A percentile compares a stretch with the other conserved stretches of the same genome.
phyloP scores from a whole-genome alignment of 2,888 invertebrate species.

The Epirrhoe alternata region DNA sequence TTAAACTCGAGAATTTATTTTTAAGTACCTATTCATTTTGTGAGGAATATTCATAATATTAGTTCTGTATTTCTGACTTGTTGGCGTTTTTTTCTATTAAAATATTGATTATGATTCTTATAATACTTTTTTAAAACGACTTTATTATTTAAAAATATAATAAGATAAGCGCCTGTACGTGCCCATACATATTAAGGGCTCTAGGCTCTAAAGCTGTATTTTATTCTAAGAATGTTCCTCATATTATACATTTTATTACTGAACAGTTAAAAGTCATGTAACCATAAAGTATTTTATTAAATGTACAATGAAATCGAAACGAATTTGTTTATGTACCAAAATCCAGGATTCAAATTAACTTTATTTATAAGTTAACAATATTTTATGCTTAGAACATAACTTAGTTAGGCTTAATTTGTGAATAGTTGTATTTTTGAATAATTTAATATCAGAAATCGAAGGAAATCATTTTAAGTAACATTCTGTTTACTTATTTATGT shows the following conservation, averaged over 20 bases:
- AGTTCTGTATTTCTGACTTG: neutral
- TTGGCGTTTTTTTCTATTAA: neutral
- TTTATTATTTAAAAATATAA: too few relatives aligned
- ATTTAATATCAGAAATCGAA: slow-evolving; percentile 15
- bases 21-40: neutral
- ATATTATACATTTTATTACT: slow-evolving; percentile 1
- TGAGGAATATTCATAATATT: neutral
- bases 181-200: too few relatives aligned
- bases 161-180: too few relatives aligned
- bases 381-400: slow-evolving; percentile 23
- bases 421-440: slow-evolving; percentile 31
- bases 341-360: slow-evolving; percentile 16
- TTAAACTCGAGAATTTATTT: neutral
- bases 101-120: neutral
- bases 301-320: slow-evolving; percentile 34
- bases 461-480: slow-evolving; percentile 4
- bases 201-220: too few relatives aligned
- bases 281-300: neutral
- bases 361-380: slow-evolving; percentile 26
- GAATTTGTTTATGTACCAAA: slow-evolving; percentile 34
- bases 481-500: slow-evolving; percentile 1
- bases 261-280: slow-evolving; percentile 2
- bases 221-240: neutral
- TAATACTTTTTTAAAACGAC: neutral
- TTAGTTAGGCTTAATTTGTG: slow-evolving; percentile 25